A percentile compares a stretch with the other conserved stretches of the same genome.
phyloP scores from a whole-genome alignment of 2,113 vertebrate species.

The Pluvialis apricaria region DNA sequence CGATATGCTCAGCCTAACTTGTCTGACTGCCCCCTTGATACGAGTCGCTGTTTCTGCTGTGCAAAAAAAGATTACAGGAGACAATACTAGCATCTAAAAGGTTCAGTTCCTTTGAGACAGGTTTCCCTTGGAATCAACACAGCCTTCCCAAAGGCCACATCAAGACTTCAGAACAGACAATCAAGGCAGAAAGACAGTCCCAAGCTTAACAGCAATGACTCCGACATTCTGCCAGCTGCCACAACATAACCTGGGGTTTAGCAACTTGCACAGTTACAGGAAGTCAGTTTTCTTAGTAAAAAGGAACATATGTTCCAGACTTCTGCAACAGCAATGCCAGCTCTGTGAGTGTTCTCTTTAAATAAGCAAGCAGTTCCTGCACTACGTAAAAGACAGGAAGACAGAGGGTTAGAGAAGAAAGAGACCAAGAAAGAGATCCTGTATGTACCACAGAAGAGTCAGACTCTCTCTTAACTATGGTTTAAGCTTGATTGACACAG shows the following conservation, averaged over 20 bases:
- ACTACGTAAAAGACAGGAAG: background rate
- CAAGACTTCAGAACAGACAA: background rate
- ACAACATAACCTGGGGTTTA: constrained; percentile 7
- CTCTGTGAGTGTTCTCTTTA: background rate
- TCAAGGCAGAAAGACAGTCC: background rate
- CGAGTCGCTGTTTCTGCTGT: background rate
- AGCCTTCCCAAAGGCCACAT: background rate
- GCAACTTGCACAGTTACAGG: background rate
- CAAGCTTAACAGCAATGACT: background rate
- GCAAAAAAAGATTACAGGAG: background rate
- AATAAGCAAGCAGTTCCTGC: background rate
- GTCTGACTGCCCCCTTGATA: background rate
- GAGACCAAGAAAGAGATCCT: background rate
- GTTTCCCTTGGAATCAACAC: background rate
- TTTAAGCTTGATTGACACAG: background rate
- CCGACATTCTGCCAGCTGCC: background rate
- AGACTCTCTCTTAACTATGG: background rate
- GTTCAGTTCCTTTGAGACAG: background rate
- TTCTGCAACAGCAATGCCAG: background rate
- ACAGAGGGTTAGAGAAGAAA: background rate
- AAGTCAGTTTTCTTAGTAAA: constrained; percentile 6
- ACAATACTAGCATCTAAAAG: background rate
- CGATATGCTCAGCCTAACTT: background rate
- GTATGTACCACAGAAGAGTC: background rate
- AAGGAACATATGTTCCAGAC: background rate